Base-by-base conservation (phyloP, 2,113 vertebrate genomes). In the Paracanthobrama guichenoti region DNA sequence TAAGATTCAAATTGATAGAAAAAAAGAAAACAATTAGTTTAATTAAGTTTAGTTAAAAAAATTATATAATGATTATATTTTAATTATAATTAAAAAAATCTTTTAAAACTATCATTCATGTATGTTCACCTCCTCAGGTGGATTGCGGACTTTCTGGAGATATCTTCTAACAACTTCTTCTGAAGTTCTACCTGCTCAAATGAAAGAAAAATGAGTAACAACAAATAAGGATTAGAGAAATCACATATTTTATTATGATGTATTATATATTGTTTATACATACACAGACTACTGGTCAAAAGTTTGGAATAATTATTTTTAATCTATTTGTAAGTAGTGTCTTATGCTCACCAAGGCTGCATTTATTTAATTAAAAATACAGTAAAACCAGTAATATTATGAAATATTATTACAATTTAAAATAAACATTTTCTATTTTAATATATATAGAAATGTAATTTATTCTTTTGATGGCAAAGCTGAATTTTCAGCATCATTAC, bases 151-250 rank as follows among this genome's bases (percentile, higher is more conserved):
- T 90, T 97, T 98, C 93, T 97, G 97, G 80, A 98, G 93, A 85
- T 98, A 98, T 60, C 97, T 95, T 90, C 97, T 97, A 86, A 98
- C 94, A 22, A 98, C 97, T 84, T 98, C 97, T 88, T 99, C 97
- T 0, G 97, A 96, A 39, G 95, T 97, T 90, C 97, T 97, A 79
- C 97, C 97, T 97, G 85, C 9, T 9, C 72, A 2, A 84, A 16
- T 18, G 6, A 73, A 85, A 9, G 31, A 79, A 75, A 79, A 42
- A 9, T 35, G 0, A 0, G n/a, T 20, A 60, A 9, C 9, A 24
- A n/a, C 8, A 20, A 76, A 76, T 53, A 22, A 11, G 16, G 28
- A 78, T 59, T 35, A n/a, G 20, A 57, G 20, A 39, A 59, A 78
- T 28, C 46, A 78, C 0, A 39, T 20, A 39, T 67, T 22, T 39